Conservation (phyloP, 1,140 invertebrate genomes). For the Tetranychus cinnabarinus region DNA sequence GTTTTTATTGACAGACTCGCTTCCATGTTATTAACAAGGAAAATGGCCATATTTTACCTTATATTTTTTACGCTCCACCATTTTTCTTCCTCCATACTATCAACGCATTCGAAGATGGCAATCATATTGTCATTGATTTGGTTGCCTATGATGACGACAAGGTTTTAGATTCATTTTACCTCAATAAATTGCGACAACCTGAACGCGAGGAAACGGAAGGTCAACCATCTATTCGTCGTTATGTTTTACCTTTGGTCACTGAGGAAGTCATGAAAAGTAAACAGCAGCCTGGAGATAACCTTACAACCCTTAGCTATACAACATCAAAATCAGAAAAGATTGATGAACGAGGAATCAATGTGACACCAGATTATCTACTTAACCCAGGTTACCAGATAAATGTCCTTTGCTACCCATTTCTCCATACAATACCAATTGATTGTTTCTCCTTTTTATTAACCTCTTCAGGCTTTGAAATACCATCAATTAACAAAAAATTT, state of each 20-base stretch:
- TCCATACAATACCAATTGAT: not conserved
- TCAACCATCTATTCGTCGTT: not conserved
- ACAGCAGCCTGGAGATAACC: not conserved
- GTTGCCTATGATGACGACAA: constrained; percentile 20
- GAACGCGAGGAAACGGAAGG: not conserved
- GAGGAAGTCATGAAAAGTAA: not conserved
- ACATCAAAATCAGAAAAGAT: not conserved
- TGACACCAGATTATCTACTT: not conserved
- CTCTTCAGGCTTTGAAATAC: constrained; percentile 15
- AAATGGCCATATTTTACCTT: constrained; percentile 20
- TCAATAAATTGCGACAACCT: not conserved
- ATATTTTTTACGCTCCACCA: constrained; percentile 20
- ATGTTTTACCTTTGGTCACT: not conserved
- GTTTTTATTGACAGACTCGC: constrained; percentile 14
- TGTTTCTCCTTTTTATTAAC: not conserved
- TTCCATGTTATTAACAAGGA: constrained; percentile 24
- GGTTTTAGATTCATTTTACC: constrained; percentile 20
- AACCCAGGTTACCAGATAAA: not conserved
- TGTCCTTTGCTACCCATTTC: not conserved
- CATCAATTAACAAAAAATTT: constrained; percentile 18
- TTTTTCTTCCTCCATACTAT: constrained; percentile 30
- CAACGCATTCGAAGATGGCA: constrained; percentile 30
- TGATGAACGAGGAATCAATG: not conserved
- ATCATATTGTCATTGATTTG: constrained; percentile 23
- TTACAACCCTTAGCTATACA: not conserved